Base-by-base conservation (phyloP, 1,140 invertebrate genomes). In the Drosophila fuyamai region DNA sequence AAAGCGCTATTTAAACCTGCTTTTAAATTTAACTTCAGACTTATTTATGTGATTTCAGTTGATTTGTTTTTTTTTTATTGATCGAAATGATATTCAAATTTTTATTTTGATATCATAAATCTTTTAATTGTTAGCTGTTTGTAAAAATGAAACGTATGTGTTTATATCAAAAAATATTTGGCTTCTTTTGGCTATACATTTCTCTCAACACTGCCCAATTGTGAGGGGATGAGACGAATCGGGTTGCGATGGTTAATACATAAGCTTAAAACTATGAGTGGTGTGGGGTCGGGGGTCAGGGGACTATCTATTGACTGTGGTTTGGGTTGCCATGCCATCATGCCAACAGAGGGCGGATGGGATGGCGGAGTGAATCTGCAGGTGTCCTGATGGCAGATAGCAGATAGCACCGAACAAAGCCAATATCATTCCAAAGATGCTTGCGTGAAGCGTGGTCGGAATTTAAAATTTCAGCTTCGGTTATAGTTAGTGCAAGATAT, bases 231-330 rank as follows among this genome's bases (percentile, higher is more conserved):
- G 35, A 10, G 44, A 13, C 14, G 13, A 12, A 16, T 50, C 13
- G 7, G 54, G 13, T 13, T 62, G 54, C 54, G 54, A 59, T 65
- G 63, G 59, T 48, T 66, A 66, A 66, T 66, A 60, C 63, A 66
- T 65, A 66, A 66, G 68, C 66, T 59, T 72, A 72, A 72, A 72
- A 72, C 68, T 72, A 72, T 72, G 63, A 65, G 59, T 38, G 43
- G n/a, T 40, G 23, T 12, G 62, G 61, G 58, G 41, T 38, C 13
- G 59, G 35, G 48, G 14, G 41, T 32, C 32, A 47, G 38, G 54
- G 27, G 36, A 32, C 55, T 36, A 16, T 47, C 56, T 65, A 66
- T 48, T 16, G 58, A 47, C 43, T 66, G 43, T 12, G 59, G 58
- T 44, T 38, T 40, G 7, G 59, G 27, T 32, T 29, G 62, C 46